Percentiles rank a stretch among this genome's conserved stretches.
phyloP scores from a whole-genome alignment of 2,888 invertebrate genomes.

The Sminthurinus aureus region DNA sequence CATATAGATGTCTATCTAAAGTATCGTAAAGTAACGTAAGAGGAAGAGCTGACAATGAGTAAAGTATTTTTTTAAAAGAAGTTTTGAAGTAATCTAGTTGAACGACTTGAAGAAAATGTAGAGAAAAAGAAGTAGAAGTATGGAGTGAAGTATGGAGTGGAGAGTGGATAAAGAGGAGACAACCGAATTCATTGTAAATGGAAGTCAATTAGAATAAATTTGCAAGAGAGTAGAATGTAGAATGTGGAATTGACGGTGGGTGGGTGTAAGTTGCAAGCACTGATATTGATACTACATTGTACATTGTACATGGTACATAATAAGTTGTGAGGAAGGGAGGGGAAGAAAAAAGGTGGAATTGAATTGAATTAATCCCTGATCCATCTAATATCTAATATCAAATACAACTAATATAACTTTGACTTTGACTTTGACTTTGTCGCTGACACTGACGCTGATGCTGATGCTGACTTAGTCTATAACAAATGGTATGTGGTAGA shows the following conservation, averaged over 20 bases:
- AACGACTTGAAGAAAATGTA: constrained; percentile 7
- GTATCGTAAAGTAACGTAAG: too few species aligned
- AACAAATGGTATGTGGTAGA: not conserved
- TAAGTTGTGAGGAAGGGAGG: constrained; percentile 2
- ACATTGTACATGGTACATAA: not conserved
- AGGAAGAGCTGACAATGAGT: not conserved
- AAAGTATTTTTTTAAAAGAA: not conserved
- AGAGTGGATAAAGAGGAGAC: constrained; percentile 12
- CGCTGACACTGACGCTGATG: too few species aligned
- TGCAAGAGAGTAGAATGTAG: constrained; percentile 24
- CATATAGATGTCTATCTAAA: too few species aligned
- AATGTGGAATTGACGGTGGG: not conserved
- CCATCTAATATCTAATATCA: too few species aligned
- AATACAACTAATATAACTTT: too few species aligned
- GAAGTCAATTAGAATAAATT: constrained; percentile 38
- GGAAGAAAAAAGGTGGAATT: not conserved
- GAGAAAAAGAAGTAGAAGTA: constrained; percentile 18
- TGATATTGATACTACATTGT: too few species aligned
- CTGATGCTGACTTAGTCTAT: not conserved
- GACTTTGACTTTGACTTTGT: too few species aligned
- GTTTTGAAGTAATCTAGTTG: constrained; percentile 21
- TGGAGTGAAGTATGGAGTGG: too few species aligned
- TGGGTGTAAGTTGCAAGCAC: too few species aligned
- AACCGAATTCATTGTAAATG: constrained; percentile 31
- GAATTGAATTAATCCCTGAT: constrained; percentile 12